Base-by-base conservation (phyloP, 2,113 vertebrate genomes). In the Ammodytes dubius region DNA sequence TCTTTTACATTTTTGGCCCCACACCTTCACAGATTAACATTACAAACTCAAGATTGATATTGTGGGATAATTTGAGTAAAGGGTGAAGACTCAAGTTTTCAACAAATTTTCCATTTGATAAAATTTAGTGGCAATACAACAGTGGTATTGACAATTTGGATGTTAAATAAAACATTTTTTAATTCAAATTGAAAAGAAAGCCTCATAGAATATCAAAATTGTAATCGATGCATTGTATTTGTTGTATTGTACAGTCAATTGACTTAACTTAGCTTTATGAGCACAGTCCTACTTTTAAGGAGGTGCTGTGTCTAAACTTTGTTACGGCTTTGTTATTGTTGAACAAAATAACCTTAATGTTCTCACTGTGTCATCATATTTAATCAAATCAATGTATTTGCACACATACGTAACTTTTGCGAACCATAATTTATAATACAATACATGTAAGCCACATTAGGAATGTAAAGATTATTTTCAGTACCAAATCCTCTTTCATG, bases 121-220 rank as follows among this genome's bases (percentile, higher is more conserved):
- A 40, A 40, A 60, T 27, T 7, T 37, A 27, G 37, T 53, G 27
- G 17, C 39, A 7, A 27, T 74, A 15, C 40, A 6, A 61, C 19
- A 70, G 11, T 49, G 19, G 9, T 3, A 71, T 12, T 15, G 2
- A 40, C 19, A 11, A 63, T 63, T 53, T 63, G 11, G 3, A 53
- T 45, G 43, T 53, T 53, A 27, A 9, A 63, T 66, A 1, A 27
- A 27, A 27, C 2, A 1, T 27, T 27, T 27, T 27, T 58, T 5
- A 58, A 15, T 45, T 50, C 39, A 59, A 59, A 77, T 42, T 74
- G n/a, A 11, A 42, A 63, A 53, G 11, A 53, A 42, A 43, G 43
- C 3, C 5, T n/a, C 6, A 27, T 14, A 40, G 43, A 37, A 39
- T 17, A 63, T 35, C 39, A 35, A 11, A 37, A 1, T 7, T 54